phyloP scores from a whole-genome alignment of 2,797 vertebrate genomes.

The Lithobates sylvaticus region DNA sequence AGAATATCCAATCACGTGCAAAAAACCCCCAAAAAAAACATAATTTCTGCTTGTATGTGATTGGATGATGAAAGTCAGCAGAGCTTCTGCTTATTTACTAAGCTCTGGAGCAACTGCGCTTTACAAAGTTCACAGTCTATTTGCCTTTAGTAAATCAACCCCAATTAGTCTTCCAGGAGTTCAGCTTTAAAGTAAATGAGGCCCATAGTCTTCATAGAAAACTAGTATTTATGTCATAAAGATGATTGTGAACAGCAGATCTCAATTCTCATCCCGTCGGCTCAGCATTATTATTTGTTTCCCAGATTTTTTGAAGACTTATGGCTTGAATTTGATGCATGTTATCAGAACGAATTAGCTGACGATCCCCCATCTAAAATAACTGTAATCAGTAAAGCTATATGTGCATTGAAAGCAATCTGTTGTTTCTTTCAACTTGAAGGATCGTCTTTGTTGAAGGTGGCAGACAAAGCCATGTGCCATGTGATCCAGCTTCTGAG shows the following conservation, averaged over 20 bases:
- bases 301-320: not conserved
- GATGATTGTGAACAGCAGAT: not conserved
- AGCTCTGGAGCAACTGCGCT: too few species aligned
- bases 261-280: not conserved
- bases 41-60: too few species aligned
- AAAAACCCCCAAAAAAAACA: too few species aligned
- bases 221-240: not conserved
- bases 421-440: conserved; percentile 63
- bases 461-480: conserved; percentile 58
- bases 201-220: too few species aligned
- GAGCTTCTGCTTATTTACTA: too few species aligned
- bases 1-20: too few species aligned
- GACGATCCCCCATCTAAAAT: conserved; percentile 52
- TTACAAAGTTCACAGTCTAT: too few species aligned
- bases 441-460: conserved; percentile 66
- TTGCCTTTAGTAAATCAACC: too few species aligned
- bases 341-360: conserved; percentile 40
- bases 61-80: too few species aligned
- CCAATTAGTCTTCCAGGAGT: too few species aligned
- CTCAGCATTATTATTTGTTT: not conserved
- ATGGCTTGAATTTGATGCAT: conserved; percentile 8
- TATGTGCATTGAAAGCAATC: conserved; percentile 60
- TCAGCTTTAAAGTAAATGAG: too few species aligned
- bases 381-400: conserved; percentile 64
- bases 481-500: conserved; percentile 78